Evolutionary conservation across 2,113 vertebrate species (phyloP).

Genomic region (Hippocampus zosterae): DNA sequence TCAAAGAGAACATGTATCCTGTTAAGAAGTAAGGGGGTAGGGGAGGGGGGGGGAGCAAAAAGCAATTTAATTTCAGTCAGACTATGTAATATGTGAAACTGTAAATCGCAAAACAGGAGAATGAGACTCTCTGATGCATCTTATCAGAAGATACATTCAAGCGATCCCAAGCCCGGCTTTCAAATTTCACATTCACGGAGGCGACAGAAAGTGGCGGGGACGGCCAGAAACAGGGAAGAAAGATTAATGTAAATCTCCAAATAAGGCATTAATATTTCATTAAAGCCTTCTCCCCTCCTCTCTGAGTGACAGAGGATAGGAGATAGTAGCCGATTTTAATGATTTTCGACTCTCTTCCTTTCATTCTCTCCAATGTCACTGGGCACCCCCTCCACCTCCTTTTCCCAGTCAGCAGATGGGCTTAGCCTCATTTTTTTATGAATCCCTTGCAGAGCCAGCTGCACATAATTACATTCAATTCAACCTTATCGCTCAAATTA

Average conservation of each 20-base stretch:
- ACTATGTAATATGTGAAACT: conserved; percentile 51
- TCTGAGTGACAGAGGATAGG: conserved; percentile 83
- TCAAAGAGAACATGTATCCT: neutral
- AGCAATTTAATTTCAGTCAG: conserved; percentile 7
- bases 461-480: conserved; percentile 75
- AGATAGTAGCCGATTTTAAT: conserved; percentile 86
- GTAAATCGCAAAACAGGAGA: conserved; percentile 66
- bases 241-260: conserved; percentile 83
- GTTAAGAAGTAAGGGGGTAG: neutral
- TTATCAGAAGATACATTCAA: conserved; percentile 68
- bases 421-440: conserved; percentile 72
- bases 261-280: conserved; percentile 95
- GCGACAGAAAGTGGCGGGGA: conserved; percentile 23
- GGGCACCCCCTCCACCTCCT: conserved; percentile 41
- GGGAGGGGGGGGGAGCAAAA: no score
- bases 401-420: conserved; percentile 81
- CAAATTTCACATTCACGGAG: conserved; percentile 47
- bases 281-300: conserved; percentile 81
- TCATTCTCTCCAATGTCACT: conserved; percentile 53
- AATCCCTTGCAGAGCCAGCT: conserved; percentile 72
- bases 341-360: conserved; percentile 84
- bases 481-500: conserved; percentile 74
- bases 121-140: conserved; percentile 45
- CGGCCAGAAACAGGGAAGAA: conserved; percentile 49
- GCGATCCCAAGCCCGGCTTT: conserved; percentile 43